A percentile compares a stretch with the other conserved stretches of the same genome.
phyloP scores from a whole-genome alignment of 2,888 invertebrate species.

The Tiliacea aurago region DNA sequence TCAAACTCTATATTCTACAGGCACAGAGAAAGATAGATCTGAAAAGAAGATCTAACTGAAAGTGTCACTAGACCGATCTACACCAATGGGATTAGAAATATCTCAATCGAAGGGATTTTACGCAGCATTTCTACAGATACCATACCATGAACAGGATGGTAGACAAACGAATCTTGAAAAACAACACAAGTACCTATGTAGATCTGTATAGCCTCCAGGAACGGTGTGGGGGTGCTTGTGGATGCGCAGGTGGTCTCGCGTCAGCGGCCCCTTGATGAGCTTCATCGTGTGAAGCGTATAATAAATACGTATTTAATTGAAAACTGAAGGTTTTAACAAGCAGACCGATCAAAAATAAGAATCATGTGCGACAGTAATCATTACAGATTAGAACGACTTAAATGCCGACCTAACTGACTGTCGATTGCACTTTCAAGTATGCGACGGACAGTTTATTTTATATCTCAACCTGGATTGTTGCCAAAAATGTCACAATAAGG shows the following conservation, averaged over 20 bases:
- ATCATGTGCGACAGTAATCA: constrained; percentile 44
- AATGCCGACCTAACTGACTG: constrained; percentile 50
- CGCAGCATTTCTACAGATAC: not conserved
- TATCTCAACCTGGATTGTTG: constrained; percentile 83
- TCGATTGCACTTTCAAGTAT: constrained; percentile 70
- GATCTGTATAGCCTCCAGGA: no score
- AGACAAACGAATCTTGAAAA: not conserved
- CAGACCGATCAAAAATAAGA: constrained; percentile 32
- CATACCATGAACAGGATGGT: not conserved
- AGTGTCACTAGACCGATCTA: not conserved
- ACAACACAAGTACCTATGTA: no score
- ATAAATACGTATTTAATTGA: no score
- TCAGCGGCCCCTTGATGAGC: no score
- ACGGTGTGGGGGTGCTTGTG: no score
- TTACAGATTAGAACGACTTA: constrained; percentile 52
- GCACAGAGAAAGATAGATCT: not conserved
- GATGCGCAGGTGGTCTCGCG: no score
- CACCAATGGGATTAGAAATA: not conserved
- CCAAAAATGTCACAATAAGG: constrained; percentile 88
- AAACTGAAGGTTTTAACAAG: constrained; percentile 26
- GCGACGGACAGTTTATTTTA: constrained; percentile 79
- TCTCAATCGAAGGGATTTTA: no score
- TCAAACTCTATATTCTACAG: no score
- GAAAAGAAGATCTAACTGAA: not conserved
- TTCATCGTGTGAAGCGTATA: no score